phyloP scores from a whole-genome alignment of 1,140 invertebrate species.

The Microvelia longipes region DNA sequence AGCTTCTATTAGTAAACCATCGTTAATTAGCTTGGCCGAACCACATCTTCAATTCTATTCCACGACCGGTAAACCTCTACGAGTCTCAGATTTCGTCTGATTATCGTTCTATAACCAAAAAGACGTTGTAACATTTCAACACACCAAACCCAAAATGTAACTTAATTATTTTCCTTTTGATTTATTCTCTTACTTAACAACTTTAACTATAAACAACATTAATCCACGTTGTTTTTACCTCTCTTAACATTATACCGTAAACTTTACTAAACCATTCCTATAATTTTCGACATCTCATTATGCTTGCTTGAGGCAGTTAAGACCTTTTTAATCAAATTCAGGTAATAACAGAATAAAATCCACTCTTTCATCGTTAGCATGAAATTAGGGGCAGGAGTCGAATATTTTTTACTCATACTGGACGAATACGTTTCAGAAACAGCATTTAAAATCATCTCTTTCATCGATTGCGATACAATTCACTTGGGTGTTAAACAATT shows the following conservation, averaged over 20 bases:
- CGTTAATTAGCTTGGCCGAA: constrained; percentile 62
- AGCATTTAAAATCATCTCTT: too few species aligned
- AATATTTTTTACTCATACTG: background rate
- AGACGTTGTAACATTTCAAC: constrained; percentile 84
- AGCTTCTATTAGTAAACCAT: constrained; percentile 66
- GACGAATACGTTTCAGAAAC: too few species aligned
- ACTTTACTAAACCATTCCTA: constrained; percentile 62
- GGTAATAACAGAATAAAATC: constrained; percentile 76
- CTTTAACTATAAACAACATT: constrained; percentile 66
- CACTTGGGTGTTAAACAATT: too few species aligned
- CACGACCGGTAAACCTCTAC: constrained; percentile 82
- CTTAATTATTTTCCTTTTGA: constrained; percentile 61
- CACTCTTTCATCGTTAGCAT: constrained; percentile 55
- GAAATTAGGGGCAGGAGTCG: background rate
- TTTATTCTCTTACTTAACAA: constrained; percentile 44
- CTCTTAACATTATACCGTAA: constrained; percentile 60
- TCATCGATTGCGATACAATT: too few species aligned
- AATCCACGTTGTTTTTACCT: constrained; percentile 68
- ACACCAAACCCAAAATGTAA: constrained; percentile 83
- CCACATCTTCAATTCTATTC: constrained; percentile 72
- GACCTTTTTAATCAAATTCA: constrained; percentile 64
- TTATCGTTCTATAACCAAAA: constrained; percentile 84
- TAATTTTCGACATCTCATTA: constrained; percentile 44
- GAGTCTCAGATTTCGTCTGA: constrained; percentile 65
- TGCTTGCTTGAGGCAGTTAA: constrained; percentile 56